A percentile compares a stretch with the other conserved stretches of the same genome.
phyloP scores from a whole-genome alignment of 1,140 invertebrate genomes.

The Plectus sambesii region DNA sequence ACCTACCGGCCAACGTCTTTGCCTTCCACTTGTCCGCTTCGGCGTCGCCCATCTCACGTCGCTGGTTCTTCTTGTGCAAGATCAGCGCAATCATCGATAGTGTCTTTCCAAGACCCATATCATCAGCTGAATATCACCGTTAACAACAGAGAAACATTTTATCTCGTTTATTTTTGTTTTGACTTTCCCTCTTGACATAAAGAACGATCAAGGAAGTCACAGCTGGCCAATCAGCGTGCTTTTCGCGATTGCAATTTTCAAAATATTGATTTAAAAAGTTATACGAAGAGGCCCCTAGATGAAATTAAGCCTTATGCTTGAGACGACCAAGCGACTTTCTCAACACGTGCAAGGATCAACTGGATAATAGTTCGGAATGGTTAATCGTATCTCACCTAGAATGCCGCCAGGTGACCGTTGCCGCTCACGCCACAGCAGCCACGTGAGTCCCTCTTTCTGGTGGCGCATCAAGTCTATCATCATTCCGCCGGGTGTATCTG shows the following conservation, averaged over 20 bases:
- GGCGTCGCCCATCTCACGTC: conserved; percentile 1
- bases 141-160: too few species aligned
- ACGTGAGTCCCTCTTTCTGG: conserved; percentile 71
- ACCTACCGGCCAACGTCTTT: conserved; percentile 32
- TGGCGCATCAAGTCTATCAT: conserved; percentile 61
- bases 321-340: too few species aligned
- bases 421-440: conserved; percentile 74
- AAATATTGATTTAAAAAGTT: not conserved
- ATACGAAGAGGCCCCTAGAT: too few species aligned
- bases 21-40: conserved; percentile 28
- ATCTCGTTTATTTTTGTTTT: conserved; percentile 25
- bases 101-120: conserved; percentile 86
- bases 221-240: not conserved
- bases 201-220: not conserved
- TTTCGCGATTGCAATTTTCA: not conserved
- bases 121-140: conserved; percentile 64
- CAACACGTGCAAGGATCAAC: not conserved
- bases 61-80: conserved; percentile 47
- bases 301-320: too few species aligned
- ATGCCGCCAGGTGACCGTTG: conserved; percentile 67
- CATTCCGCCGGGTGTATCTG: conserved; percentile 29
- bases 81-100: conserved; percentile 77
- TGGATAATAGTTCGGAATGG: not conserved
- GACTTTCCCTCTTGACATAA: too few species aligned
- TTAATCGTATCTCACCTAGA: too few species aligned